phyloP scores from a whole-genome alignment of 2,113 vertebrate species.

The Perognathus longimembris region DNA sequence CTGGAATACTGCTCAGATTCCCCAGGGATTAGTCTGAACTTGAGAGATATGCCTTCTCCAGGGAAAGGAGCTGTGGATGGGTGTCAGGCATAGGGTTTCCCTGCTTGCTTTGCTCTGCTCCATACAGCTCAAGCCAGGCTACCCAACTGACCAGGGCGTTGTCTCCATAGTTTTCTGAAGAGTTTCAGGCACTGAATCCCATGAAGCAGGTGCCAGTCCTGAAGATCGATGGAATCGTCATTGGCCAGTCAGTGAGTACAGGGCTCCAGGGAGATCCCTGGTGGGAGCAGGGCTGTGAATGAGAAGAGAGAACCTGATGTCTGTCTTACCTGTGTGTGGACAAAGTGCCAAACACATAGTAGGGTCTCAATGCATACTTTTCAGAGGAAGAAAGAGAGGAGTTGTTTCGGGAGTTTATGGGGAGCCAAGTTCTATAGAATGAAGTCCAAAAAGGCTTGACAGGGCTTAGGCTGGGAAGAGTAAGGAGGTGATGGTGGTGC shows the following conservation, averaged over 20 bases:
- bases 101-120: not conserved
- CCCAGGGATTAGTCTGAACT: not conserved
- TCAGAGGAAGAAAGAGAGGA: not conserved
- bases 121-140: not conserved
- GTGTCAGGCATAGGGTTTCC: not conserved
- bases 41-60: not conserved
- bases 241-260: slow-evolving; percentile 94
- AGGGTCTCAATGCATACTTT: not conserved
- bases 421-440: not conserved
- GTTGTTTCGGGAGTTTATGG: not conserved
- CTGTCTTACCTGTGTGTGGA: not conserved
- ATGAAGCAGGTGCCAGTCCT: slow-evolving; percentile 96
- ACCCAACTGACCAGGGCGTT: slow-evolving; percentile 14
- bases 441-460: not conserved
- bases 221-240: slow-evolving; percentile 93
- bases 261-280: not conserved
- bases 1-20: no score
- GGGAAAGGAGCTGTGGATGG: not conserved
- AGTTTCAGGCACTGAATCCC: slow-evolving; percentile 93
- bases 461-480: not conserved
- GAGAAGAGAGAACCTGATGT: not conserved
- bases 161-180: slow-evolving; percentile 88
- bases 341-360: not conserved
- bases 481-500: no score
- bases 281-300: not conserved